Conservation (phyloP, 2,113 vertebrate genomes). For the Euleptes europaea region DNA sequence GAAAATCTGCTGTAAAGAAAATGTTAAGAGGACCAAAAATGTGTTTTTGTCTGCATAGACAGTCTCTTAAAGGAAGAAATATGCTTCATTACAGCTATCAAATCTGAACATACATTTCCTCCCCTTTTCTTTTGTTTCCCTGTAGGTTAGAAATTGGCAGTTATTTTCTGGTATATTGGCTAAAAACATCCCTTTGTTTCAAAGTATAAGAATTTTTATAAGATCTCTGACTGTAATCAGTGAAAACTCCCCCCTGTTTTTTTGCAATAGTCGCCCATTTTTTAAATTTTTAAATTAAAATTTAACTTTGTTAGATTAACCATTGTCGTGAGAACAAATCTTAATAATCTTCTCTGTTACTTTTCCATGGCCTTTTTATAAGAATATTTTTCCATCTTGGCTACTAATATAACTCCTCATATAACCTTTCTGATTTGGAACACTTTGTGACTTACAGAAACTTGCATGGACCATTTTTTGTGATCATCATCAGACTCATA, state of each 20-base stretch:
- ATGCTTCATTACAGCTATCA: not conserved
- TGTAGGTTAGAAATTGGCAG: not conserved
- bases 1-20: not conserved
- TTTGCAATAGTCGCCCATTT: not conserved
- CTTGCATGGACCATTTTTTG: too few species aligned
- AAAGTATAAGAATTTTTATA: not conserved
- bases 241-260: not conserved
- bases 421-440: too few species aligned
- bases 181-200: slow-evolving; percentile 15
- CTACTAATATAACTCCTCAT: too few species aligned
- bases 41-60: not conserved
- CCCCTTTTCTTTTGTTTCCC: not conserved
- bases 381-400: too few species aligned
- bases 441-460: too few species aligned
- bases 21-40: not conserved
- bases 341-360: too few species aligned
- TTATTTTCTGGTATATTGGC: not conserved
- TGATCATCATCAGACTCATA: too few species aligned
- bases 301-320: too few species aligned
- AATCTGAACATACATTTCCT: not conserved
- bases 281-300: too few species aligned
- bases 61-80: not conserved
- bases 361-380: too few species aligned
- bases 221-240: not conserved
- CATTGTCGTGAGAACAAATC: too few species aligned